A percentile compares a stretch with the other conserved stretches of the same genome.
Conservation (phyloP, 2,797 vertebrate species). For the Sternotherus odoratus region DNA sequence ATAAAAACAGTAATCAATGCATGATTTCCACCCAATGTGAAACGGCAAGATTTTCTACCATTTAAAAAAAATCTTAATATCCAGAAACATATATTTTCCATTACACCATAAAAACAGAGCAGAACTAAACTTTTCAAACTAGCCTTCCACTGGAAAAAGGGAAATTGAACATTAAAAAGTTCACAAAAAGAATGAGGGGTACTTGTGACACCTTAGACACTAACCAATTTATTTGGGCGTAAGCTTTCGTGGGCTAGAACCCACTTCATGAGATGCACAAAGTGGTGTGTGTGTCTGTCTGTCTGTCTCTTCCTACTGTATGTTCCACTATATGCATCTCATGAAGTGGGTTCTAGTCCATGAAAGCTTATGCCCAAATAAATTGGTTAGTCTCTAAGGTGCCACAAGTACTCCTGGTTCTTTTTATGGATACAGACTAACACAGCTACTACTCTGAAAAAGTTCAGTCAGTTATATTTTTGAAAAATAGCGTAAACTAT, state of each 20-base stretch:
- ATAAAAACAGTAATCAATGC: not conserved
- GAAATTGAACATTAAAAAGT: not conserved
- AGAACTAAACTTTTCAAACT: not conserved
- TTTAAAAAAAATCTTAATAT: not conserved
- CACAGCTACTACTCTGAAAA: not conserved
- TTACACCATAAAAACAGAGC: not conserved
- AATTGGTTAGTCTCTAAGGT: no score
- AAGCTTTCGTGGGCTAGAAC: no score
- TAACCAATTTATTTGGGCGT: no score
- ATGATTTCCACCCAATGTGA: not conserved
- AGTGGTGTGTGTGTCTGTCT: no score
- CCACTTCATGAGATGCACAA: no score
- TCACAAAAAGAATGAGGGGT: not conserved
- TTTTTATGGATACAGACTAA: no score
- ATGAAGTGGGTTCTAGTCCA: no score
- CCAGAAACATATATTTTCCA: not conserved
- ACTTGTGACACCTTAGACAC: no score
- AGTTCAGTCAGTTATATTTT: not conserved
- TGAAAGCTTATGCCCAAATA: no score
- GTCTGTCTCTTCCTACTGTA: no score
- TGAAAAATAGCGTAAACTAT: not conserved
- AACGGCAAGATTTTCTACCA: rapidly evolving
- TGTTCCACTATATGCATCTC: no score
- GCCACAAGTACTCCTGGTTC: no score
- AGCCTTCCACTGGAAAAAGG: not conserved